Percentiles rank a stretch among this genome's conserved stretches.
These are phyloP conservation scores for Odontothrips loti DNA, from an alignment of 2,888 invertebrate species.

Conservation along the genomic window DNA sequence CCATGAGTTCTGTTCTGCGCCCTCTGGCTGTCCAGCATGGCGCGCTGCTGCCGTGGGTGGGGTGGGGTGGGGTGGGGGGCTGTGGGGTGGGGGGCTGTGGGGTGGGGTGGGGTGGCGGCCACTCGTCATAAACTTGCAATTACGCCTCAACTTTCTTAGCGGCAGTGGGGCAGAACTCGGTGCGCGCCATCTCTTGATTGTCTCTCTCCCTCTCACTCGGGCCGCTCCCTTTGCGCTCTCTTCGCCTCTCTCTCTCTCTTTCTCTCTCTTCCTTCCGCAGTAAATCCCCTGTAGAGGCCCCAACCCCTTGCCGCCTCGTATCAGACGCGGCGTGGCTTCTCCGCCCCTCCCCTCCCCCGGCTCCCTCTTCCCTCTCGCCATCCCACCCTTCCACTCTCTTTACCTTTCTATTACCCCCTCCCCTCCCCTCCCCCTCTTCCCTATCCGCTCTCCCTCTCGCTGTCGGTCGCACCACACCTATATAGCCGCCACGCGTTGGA, in stretches of 20 bases:
- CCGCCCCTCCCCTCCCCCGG: background rate
- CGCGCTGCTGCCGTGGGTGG: no score
- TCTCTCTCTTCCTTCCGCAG: background rate
- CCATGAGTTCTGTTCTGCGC: no score
- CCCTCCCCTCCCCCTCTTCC: background rate
- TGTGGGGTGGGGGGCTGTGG: background rate
- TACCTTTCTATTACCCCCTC: background rate
- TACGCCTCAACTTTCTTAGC: constrained; percentile 24
- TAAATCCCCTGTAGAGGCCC: constrained; percentile 10
- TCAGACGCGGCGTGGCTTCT: background rate
- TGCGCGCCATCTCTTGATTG: constrained; percentile 19
- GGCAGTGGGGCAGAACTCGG: background rate
- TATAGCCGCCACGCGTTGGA: no score
- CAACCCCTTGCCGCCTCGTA: constrained; percentile 20
- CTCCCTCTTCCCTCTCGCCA: background rate
- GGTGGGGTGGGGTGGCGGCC: background rate
- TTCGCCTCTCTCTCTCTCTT: background rate
- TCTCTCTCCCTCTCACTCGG: background rate
- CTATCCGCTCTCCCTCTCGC: background rate
- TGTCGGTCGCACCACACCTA: background rate
- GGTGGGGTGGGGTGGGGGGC: no score
- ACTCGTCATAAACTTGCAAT: constrained; percentile 25
- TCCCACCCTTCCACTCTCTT: background rate
- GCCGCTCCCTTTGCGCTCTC: background rate
- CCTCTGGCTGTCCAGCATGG: no score